Percentiles rank a stretch among this genome's conserved stretches.
Evolutionary conservation across 2,113 vertebrate genomes (phyloP).

Genomic region (Capreolus pygargus): DNA sequence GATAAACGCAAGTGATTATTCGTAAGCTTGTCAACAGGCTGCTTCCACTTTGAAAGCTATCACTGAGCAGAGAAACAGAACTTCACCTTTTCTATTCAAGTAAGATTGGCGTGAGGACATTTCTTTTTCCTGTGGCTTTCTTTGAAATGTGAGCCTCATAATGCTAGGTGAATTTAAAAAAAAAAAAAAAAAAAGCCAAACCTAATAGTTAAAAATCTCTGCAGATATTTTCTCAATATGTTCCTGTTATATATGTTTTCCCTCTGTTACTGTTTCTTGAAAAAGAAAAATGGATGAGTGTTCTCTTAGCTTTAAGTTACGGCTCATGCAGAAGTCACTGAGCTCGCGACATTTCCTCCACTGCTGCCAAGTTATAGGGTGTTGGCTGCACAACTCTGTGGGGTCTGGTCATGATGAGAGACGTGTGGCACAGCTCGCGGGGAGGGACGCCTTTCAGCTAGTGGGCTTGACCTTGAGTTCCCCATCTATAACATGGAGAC

Average conservation of each 20-base stretch:
- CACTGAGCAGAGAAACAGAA: neutral
- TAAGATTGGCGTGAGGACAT: neutral
- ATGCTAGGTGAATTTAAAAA: neutral
- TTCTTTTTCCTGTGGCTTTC: neutral
- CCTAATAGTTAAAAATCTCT: neutral
- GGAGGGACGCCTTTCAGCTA: neutral
- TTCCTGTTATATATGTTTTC: neutral
- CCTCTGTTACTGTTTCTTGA: neutral
- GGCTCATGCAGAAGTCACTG: neutral
- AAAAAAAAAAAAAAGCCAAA: neutral
- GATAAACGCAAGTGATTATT: neutral
- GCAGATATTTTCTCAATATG: neutral
- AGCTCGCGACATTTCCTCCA: neutral
- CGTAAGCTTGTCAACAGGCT: neutral
- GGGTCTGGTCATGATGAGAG: neutral
- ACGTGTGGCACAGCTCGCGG: neutral
- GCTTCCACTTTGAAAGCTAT: neutral
- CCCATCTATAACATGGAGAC: neutral
- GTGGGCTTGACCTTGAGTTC: neutral
- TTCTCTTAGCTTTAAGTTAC: neutral
- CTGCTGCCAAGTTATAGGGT: neutral
- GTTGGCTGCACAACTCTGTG: accelerated
- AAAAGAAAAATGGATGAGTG: neutral
- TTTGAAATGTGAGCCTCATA: neutral
- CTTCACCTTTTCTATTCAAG: neutral